Conservation (phyloP, 1,140 invertebrate species). For the Zaprionus taronus region DNA sequence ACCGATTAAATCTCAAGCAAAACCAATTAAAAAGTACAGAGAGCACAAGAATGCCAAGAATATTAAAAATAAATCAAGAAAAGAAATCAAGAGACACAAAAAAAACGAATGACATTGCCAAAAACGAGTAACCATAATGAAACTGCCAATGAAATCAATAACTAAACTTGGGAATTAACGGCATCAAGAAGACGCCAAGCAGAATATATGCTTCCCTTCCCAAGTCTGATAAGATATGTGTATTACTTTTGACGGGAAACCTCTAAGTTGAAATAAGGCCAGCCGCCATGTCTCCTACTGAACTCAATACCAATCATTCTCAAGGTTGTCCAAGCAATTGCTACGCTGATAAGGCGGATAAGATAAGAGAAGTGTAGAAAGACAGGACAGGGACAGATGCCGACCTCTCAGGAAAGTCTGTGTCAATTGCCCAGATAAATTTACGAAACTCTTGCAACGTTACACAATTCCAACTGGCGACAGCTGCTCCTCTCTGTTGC, state of each 20-base stretch:
- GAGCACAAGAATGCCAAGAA: neutral
- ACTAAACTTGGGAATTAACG: neutral
- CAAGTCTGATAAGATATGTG: neutral
- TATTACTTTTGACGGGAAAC: neutral
- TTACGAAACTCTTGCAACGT: slow-evolving; percentile 27
- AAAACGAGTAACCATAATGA: neutral
- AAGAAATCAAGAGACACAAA: neutral
- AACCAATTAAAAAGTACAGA: too few relatives aligned
- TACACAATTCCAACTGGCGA: slow-evolving; percentile 24
- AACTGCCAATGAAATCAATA: neutral
- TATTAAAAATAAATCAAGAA: neutral
- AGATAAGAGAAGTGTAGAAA: neutral
- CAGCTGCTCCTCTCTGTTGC: slow-evolving; percentile 16
- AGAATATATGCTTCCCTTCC: neutral
- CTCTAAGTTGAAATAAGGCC: neutral
- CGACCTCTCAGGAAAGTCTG: slow-evolving; percentile 3
- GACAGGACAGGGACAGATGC: too few relatives aligned
- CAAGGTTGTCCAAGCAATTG: slow-evolving; percentile 32
- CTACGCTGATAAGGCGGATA: slow-evolving; percentile 38
- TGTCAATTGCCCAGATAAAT: slow-evolving; percentile 33
- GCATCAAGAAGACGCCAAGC: too few relatives aligned
- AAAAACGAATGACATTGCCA: neutral
- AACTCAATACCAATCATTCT: slow-evolving; percentile 21
- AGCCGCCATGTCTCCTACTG: slow-evolving; percentile 1
- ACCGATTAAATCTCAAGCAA: too few relatives aligned